Conservation (phyloP, 1,140 invertebrate species). For the Drosophila willistoni region DNA sequence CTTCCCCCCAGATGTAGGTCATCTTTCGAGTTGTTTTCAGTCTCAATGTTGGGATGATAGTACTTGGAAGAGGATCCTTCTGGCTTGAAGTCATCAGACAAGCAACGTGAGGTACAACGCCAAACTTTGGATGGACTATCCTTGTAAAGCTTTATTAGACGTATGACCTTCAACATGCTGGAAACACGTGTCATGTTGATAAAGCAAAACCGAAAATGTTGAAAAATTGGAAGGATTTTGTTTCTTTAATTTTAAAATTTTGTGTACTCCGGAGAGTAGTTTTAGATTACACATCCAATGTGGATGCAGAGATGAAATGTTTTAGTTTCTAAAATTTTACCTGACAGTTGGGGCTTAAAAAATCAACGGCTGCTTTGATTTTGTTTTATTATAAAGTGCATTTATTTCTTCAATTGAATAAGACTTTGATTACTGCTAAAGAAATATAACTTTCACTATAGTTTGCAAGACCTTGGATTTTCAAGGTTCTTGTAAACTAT, state of each 20-base stretch:
- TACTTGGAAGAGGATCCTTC: background rate
- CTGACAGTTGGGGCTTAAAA: too few species aligned
- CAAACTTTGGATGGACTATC: background rate
- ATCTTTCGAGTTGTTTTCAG: background rate
- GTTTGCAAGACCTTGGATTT: background rate
- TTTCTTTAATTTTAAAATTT: background rate
- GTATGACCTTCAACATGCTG: background rate
- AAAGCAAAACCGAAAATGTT: background rate
- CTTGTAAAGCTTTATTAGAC: background rate
- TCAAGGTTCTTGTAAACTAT: background rate
- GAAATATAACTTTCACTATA: background rate
- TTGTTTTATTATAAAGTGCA: background rate
- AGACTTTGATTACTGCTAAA: background rate
- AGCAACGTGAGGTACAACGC: background rate
- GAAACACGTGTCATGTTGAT: constrained; percentile 24
- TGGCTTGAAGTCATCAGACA: constrained; percentile 11
- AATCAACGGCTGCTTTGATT: background rate
- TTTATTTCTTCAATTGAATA: background rate
- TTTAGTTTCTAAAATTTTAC: background rate
- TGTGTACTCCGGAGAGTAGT: background rate
- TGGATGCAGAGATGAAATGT: background rate
- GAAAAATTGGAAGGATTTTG: background rate
- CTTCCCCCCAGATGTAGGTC: background rate
- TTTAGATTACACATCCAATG: too few species aligned
- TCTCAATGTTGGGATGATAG: too few species aligned